Conservation (phyloP, 2,113 vertebrate species). For the Brachypteracias leptosomus region DNA sequence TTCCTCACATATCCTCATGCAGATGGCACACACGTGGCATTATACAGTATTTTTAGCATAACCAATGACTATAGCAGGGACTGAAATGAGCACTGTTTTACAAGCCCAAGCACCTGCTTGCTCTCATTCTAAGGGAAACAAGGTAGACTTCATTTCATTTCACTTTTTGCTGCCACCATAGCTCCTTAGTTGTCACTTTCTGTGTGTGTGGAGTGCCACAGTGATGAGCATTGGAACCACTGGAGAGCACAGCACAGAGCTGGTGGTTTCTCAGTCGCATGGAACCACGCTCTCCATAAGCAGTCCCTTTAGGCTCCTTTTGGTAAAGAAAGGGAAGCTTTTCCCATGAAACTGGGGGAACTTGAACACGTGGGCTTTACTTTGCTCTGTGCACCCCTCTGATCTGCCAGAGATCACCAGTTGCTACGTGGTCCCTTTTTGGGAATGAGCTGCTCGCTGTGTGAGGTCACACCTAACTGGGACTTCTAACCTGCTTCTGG, state of each 20-base stretch:
- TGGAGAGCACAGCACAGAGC: neutral
- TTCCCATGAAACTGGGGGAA: neutral
- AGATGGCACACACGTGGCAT: fast-evolving
- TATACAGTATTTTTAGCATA: neutral
- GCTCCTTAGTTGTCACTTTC: neutral
- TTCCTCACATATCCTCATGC: neutral
- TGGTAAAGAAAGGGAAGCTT: neutral
- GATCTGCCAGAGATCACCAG: neutral
- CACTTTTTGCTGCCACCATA: neutral
- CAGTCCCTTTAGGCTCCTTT: neutral
- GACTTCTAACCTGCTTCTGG: neutral
- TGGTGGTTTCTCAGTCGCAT: neutral
- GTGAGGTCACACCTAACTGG: neutral
- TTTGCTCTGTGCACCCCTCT: neutral
- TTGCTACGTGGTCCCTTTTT: fast-evolving
- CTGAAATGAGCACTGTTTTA: neutral
- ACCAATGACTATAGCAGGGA: neutral
- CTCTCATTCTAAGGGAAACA: neutral
- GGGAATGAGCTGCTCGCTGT: neutral
- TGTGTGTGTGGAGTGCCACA: neutral
- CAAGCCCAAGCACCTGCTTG: neutral
- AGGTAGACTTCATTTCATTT: neutral
- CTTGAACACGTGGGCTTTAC: fast-evolving
- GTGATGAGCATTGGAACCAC: neutral
- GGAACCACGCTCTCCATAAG: neutral